Conservation (phyloP, 1,140 invertebrate genomes). For the Bombyx mandarina region DNA sequence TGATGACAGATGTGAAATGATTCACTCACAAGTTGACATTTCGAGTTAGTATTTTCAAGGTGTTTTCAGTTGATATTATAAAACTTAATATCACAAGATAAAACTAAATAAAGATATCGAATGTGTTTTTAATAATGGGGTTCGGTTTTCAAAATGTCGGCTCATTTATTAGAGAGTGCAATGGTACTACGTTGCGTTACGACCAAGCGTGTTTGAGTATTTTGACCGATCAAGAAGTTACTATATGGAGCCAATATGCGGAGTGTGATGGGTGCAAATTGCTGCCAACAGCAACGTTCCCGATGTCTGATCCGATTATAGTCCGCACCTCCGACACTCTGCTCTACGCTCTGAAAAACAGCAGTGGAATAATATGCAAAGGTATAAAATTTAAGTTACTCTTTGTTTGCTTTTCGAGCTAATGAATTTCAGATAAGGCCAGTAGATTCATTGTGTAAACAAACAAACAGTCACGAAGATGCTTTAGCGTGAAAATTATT, state of each 20-base stretch:
- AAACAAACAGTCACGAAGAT: no score
- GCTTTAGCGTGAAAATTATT: no score
- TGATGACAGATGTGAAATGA: no score
- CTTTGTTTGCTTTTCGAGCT: background rate
- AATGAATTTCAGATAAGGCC: background rate
- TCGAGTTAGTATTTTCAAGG: no score
- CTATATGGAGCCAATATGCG: slow-evolving; percentile 53
- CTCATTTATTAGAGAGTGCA: slow-evolving; percentile 37
- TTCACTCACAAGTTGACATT: no score
- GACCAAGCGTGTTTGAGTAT: slow-evolving; percentile 59
- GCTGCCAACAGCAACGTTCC: slow-evolving; percentile 27
- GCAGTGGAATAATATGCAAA: slow-evolving; percentile 46
- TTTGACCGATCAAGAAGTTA: slow-evolving; percentile 32
- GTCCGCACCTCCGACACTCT: slow-evolving; percentile 47
- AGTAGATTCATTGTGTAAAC: no score
- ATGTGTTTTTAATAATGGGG: slow-evolving; percentile 19
- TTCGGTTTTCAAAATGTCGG: slow-evolving; percentile 50
- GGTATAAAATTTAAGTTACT: slow-evolving; percentile 26
- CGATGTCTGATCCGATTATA: slow-evolving; percentile 26
- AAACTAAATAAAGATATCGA: no score
- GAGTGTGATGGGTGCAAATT: slow-evolving; percentile 56
- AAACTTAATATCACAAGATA: no score
- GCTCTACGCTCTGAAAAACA: slow-evolving; percentile 39
- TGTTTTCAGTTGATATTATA: no score
- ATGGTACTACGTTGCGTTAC: slow-evolving; percentile 34